These are phyloP conservation scores for Volucella bombylans DNA, from an alignment of 2,888 invertebrate genomes.

Conservation along the genomic window DNA sequence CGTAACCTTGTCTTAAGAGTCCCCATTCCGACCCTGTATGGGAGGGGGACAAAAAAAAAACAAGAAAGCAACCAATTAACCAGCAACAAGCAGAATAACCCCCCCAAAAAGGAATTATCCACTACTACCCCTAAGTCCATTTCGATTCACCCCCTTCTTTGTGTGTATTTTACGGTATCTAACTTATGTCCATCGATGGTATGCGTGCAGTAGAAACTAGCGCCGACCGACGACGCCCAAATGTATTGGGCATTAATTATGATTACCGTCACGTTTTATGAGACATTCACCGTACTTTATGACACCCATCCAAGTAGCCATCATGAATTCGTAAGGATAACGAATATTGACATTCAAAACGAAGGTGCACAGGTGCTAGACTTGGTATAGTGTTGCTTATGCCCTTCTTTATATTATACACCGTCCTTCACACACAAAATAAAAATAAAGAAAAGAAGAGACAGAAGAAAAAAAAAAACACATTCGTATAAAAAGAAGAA, in stretches of 20 bases:
- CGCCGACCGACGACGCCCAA: slow-evolving; percentile 2
- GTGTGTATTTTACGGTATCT: neutral
- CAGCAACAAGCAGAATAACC: slow-evolving; percentile 56
- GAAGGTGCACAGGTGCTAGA: slow-evolving; percentile 75
- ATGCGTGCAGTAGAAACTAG: slow-evolving; percentile 46
- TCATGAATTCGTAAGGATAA: slow-evolving; percentile 78
- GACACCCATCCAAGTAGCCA: slow-evolving; percentile 77
- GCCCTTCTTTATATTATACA: slow-evolving; percentile 27
- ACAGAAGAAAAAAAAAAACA: slow-evolving; percentile 23
- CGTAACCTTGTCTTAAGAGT: too few relatives aligned
- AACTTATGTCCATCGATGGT: slow-evolving; percentile 65
- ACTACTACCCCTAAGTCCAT: neutral
- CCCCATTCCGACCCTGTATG: too few relatives aligned
- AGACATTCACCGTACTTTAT: slow-evolving; percentile 82
- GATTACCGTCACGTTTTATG: slow-evolving; percentile 83
- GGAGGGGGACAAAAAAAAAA: neutral
- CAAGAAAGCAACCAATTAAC: slow-evolving; percentile 56
- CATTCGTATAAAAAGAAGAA: slow-evolving; percentile 30
- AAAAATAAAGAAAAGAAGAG: slow-evolving; percentile 16
- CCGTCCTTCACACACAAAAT: neutral
- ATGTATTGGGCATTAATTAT: slow-evolving; percentile 81
- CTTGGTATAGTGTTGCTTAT: slow-evolving; percentile 28
- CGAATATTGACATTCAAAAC: slow-evolving; percentile 81
- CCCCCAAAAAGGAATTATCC: slow-evolving; percentile 32
- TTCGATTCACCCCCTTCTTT: neutral